Evolutionary conservation across 2,888 invertebrate genomes (phyloP).

Genomic region (Cheilosia pagana): DNA sequence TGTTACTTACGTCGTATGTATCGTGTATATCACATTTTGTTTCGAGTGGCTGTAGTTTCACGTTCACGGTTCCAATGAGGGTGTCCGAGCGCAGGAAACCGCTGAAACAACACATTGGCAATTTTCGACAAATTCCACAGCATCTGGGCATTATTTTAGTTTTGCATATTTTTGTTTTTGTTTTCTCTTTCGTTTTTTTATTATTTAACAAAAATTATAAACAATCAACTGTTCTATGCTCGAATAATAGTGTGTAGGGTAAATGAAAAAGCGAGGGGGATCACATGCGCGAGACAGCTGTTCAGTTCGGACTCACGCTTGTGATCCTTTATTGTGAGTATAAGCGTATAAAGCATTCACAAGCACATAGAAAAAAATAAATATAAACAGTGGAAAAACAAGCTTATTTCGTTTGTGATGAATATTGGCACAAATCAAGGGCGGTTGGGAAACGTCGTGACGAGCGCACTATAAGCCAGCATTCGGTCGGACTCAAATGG

Average conservation of each 20-base stretch:
- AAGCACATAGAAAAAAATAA: background rate
- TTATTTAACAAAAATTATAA: conserved; percentile 9
- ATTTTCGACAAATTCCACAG: conserved; percentile 83
- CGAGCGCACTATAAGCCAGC: too few relatives aligned
- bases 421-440: too few relatives aligned
- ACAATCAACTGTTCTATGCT: conserved; percentile 11
- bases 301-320: background rate
- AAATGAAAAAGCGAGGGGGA: background rate
- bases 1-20: conserved; percentile 95
- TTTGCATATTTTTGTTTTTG: conserved; percentile 61
- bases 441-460: too few relatives aligned
- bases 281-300: background rate
- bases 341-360: conserved; percentile 3
- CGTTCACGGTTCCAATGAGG: conserved; percentile 91
- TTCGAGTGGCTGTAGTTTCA: conserved; percentile 96
- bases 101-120: conserved; percentile 88
- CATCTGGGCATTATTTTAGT: conserved; percentile 73
- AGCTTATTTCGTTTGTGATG: too few relatives aligned
- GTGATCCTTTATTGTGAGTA: background rate
- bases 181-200: conserved; percentile 3
- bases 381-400: background rate
- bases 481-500: too few relatives aligned
- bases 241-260: conserved; percentile 41
- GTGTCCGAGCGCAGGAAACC: conserved; percentile 96
- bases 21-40: conserved; percentile 95